These are phyloP conservation scores for Drosophila prolongata DNA, from an alignment of 2,888 invertebrate species.

Conservation along the genomic window DNA sequence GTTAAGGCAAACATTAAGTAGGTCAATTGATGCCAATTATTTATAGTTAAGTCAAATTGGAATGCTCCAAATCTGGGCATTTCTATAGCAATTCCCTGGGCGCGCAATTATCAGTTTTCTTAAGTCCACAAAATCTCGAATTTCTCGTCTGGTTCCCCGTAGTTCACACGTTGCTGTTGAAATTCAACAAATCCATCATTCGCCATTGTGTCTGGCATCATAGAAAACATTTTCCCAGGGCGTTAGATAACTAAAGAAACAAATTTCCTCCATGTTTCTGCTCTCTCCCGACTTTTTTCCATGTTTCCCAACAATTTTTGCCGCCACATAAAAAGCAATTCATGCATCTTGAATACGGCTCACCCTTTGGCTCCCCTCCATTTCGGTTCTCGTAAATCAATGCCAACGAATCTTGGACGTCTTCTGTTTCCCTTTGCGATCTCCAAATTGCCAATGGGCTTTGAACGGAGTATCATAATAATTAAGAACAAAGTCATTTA, in stretches of 20 bases:
- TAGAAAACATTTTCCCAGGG: slow-evolving; percentile 72
- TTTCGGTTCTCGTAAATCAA: slow-evolving; percentile 64
- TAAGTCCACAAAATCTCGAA: slow-evolving; percentile 17
- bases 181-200: slow-evolving; percentile 45
- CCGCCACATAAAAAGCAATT: slow-evolving; percentile 71
- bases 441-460: slow-evolving; percentile 62
- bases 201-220: slow-evolving; percentile 47
- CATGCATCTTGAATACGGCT: slow-evolving; percentile 51
- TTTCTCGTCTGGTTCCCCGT: slow-evolving; percentile 26
- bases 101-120: slow-evolving; percentile 10
- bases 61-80: slow-evolving; percentile 14
- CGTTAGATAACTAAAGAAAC: slow-evolving; percentile 42
- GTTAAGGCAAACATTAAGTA: slow-evolving; percentile 9
- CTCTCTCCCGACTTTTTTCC: slow-evolving; percentile 16
- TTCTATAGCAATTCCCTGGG: slow-evolving; percentile 19
- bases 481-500: slow-evolving; percentile 81
- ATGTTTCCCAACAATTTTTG: slow-evolving; percentile 43
- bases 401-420: slow-evolving; percentile 55
- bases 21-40: slow-evolving; percentile 40
- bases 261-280: slow-evolving; percentile 46
- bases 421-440: slow-evolving; percentile 19
- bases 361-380: slow-evolving; percentile 37
- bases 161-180: slow-evolving; percentile 41
- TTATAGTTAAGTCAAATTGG: slow-evolving; percentile 28
- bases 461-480: slow-evolving; percentile 58